Evolutionary conservation across 30 jellyfish, hydroid and myxozoan species (phyloP).

Genomic region (Turritopsis rubra): DNA sequence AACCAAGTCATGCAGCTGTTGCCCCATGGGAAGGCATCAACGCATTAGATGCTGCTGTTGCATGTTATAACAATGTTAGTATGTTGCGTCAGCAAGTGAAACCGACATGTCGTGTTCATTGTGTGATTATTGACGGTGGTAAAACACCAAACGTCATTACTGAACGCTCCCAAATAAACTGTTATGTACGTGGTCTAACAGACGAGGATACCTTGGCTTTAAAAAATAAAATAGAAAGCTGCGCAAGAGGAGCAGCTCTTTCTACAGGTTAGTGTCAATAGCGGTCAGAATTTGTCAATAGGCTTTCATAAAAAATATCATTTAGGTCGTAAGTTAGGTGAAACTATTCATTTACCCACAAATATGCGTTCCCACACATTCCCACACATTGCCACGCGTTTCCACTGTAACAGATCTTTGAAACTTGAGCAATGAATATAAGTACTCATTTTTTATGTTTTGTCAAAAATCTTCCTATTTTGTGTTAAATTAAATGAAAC

Average conservation of each 20-base stretch:
- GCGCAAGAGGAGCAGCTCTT: constrained; percentile 89
- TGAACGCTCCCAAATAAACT: constrained; percentile 43
- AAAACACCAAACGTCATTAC: constrained; percentile 85
- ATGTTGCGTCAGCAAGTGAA: constrained; percentile 93
- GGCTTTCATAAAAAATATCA: too few species aligned
- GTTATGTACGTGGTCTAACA: constrained; percentile 57
- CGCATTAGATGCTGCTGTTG: constrained; percentile 97
- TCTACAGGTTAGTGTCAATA: constrained; percentile 63
- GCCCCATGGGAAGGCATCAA: constrained; percentile 97
- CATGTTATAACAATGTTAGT: constrained; percentile 69
- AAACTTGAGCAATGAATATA: too few species aligned
- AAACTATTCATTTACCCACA: background rate
- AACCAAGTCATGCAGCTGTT: constrained; percentile 54
- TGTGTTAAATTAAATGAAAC: too few species aligned
- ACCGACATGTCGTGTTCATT: constrained; percentile 74
- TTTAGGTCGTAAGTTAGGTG: too few species aligned
- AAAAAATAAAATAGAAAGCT: constrained; percentile 35
- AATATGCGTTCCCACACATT: too few species aligned
- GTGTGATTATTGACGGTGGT: constrained; percentile 84
- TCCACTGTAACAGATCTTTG: too few species aligned
- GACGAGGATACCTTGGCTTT: constrained; percentile 56
- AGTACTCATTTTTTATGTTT: too few species aligned
- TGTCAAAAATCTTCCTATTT: too few species aligned
- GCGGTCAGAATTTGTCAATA: background rate
- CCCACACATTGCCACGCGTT: too few species aligned